phyloP scores from a whole-genome alignment of 1,140 invertebrate species.

The Drosophila varians region DNA sequence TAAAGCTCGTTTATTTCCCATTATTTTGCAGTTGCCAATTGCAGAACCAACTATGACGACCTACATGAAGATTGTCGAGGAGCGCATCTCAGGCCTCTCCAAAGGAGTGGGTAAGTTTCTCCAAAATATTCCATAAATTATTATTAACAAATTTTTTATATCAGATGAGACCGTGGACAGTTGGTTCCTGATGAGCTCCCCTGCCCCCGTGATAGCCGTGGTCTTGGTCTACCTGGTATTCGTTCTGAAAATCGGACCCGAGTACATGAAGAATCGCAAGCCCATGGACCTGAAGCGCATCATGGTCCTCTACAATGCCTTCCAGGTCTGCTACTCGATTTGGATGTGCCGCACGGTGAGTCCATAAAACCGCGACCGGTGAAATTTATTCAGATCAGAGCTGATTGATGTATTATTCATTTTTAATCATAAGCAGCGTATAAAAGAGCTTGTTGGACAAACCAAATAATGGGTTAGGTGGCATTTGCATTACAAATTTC shows the following conservation, averaged over 20 bases:
- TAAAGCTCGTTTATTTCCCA: slow-evolving; percentile 31
- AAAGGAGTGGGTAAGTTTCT: slow-evolving; percentile 78
- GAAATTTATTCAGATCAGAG: slow-evolving; percentile 23
- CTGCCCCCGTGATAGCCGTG: slow-evolving; percentile 85
- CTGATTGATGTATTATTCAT: slow-evolving; percentile 43
- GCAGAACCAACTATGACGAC: slow-evolving; percentile 62
- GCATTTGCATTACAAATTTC: slow-evolving; percentile 16
- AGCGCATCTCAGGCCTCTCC: slow-evolving; percentile 72
- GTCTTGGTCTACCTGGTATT: slow-evolving; percentile 88
- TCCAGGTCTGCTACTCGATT: slow-evolving; percentile 88
- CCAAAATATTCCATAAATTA: neutral
- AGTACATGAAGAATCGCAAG: slow-evolving; percentile 89
- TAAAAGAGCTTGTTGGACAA: slow-evolving; percentile 14
- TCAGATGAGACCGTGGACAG: slow-evolving; percentile 87
- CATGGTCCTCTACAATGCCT: slow-evolving; percentile 90
- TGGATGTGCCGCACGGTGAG: slow-evolving; percentile 81
- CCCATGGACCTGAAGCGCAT: slow-evolving; percentile 89
- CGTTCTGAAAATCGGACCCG: slow-evolving; percentile 88
- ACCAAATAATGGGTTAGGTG: slow-evolving; percentile 6
- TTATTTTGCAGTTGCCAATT: slow-evolving; percentile 39
- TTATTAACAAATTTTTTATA: neutral
- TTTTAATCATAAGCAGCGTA: slow-evolving; percentile 22
- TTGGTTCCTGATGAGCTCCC: slow-evolving; percentile 86
- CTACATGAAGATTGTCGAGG: slow-evolving; percentile 79
- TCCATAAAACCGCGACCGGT: slow-evolving; percentile 24